Base-by-base conservation (phyloP, 2,797 vertebrate genomes). In the Corythornis leucogaster region DNA sequence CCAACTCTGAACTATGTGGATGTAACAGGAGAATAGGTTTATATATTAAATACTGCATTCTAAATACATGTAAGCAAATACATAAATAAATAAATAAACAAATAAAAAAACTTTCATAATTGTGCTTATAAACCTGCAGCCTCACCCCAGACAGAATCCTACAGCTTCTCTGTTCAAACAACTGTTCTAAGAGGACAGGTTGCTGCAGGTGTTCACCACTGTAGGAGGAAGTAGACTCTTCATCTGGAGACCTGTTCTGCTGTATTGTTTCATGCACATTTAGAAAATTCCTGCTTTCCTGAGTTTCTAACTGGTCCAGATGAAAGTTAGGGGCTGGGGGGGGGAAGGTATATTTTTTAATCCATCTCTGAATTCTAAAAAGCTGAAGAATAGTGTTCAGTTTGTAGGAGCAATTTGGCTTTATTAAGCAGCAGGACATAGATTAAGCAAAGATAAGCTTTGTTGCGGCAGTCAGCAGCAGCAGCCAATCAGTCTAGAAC, bases 341-440 rank as follows among this genome's bases (percentile, higher is more conserved):
- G 43, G 43, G 43, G 20, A 45, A 45, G 19, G 45, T 12, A 46
- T 31, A 51, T 77, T 31, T 85, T 95, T 92, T 21, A 93, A 96
- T 59, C 71, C 22, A 30, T 51, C 83, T 93, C 86, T 62, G 84
- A 93, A 80, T 93, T 94, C 85, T 86, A 83, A 93, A 95, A 96
- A 91, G 94, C 80, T 74, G 62, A 88, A 81, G 93, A 90, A 81
- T 8, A 64, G 43, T 25, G 42, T 64, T 95, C 93, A 90, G 89
- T 94, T 91, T 88, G 88, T 70, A 66, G 74, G 89, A 89, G 92
- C 91, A 94, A 82, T 96, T 95, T 87, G 86, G 90, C 86, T 96
- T 96, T 97, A 94, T 94, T 93, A 95, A 96, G 86, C 96, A 94
- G 92, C 76, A 20, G 61, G 96, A 80, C 90, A 92, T 1, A 45